Base-by-base conservation (phyloP, 30 jellyfish, hydroid and myxozoan species). In the Aurelia aurita region DNA sequence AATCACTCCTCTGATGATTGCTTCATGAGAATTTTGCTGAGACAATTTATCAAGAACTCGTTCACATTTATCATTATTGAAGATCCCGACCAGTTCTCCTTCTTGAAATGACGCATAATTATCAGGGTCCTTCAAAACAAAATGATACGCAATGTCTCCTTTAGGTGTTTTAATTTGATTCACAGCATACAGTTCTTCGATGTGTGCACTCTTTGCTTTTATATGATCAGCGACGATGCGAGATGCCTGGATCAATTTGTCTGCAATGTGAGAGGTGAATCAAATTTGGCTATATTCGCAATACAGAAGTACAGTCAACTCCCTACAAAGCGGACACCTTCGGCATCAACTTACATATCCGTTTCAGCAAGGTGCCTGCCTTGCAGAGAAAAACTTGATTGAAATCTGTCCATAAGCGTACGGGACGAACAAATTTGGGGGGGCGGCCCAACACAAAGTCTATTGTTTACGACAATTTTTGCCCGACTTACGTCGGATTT, bases 61-160 rank as follows among this genome's bases (percentile, higher is more conserved):
- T 43, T 61, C 72, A 3, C 54, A 28, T 5, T 23, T 54, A 20
- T 29, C 19, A 67, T 62, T 80, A 19, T 32, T 59, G 45, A 84
- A 70, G 35, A 84, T 57, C 20, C 88, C 94, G 39, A 72, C 94
- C 12, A 84, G 55, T 45, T 84, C 94, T 15, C 94, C 94, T 73
- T 84, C 94, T 59, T 72, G 69, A 74, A 84, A 84, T 14, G 27
- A 35, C 31, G 44, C 57, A 28, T 15, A 43, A 11, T 72, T 58
- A 5, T 23, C 39, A 10, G 57, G 79, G 39, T 84, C 71, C 3
- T 60, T 28, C 32, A 58, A 13, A 11, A 44, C 72, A 58, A 60
- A 73, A 18, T 73, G 87, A 72, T 84, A 84, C 19, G 94, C 94
- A 14, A 84, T 84, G 35, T 84, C 94, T 11, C 89, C 94, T 57